Conservation (phyloP, 2,113 vertebrate species). For the Eonycteris spelaea region DNA sequence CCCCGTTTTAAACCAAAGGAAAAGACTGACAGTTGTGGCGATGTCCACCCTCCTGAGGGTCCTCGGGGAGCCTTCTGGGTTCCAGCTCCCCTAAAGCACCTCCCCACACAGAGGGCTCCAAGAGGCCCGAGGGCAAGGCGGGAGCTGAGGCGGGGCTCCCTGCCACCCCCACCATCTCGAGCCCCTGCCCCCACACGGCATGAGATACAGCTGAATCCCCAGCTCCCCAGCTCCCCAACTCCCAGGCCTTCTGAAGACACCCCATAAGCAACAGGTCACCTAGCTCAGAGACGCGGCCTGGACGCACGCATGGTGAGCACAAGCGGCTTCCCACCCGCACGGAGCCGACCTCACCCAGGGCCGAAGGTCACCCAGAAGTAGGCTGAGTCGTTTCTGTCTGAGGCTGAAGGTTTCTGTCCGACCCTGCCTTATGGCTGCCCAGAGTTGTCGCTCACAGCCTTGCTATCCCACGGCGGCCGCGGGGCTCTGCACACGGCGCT, state of each 20-base stretch:
- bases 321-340: not conserved
- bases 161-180: no score
- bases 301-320: not conserved
- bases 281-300: not conserved
- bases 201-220: not conserved
- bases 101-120: not conserved
- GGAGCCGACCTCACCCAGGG: no score
- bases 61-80: accelerated
- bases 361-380: not conserved
- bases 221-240: not conserved
- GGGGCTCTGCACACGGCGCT: not conserved
- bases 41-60: not conserved
- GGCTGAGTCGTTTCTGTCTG: not conserved
- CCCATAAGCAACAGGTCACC: not conserved
- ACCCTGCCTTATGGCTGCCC: not conserved
- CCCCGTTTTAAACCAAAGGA: not conserved
- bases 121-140: not conserved
- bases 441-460: not conserved
- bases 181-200: not conserved
- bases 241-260: not conserved
- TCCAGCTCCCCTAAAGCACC: not conserved
- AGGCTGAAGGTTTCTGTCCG: not conserved
- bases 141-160: no score
- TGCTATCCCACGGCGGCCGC: not conserved
- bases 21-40: no score